phyloP scores from a whole-genome alignment of 2,113 vertebrate genomes.

The Rhinopithecus roxellana region DNA sequence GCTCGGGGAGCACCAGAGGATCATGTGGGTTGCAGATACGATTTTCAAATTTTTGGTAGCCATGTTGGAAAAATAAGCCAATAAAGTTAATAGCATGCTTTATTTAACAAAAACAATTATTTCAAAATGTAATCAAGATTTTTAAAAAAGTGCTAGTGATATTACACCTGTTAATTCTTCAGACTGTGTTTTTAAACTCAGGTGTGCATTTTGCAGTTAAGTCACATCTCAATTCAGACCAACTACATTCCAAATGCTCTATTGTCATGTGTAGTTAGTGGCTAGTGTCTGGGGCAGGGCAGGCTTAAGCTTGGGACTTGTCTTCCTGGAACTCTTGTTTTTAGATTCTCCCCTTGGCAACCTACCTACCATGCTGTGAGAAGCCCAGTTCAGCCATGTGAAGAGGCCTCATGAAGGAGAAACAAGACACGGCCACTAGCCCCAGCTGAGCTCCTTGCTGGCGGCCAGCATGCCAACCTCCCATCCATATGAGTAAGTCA shows the following conservation, averaged over 20 bases:
- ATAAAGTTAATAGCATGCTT: not conserved
- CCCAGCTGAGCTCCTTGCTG: not conserved
- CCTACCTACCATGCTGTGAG: accelerated
- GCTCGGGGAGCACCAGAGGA: too few relatives aligned
- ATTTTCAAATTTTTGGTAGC: not conserved
- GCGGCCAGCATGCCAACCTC: not conserved
- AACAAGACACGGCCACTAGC: not conserved
- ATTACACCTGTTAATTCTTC: not conserved
- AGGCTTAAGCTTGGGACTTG: not conserved
- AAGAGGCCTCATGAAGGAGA: not conserved
- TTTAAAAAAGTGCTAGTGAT: not conserved
- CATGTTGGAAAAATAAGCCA: not conserved
- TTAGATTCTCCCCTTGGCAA: not conserved
- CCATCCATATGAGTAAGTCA: not conserved
- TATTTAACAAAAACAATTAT: not conserved
- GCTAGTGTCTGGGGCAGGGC: not conserved
- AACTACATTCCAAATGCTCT: not conserved
- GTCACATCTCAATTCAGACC: not conserved
- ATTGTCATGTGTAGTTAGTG: accelerated
- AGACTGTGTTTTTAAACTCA: not conserved
- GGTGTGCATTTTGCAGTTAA: not conserved
- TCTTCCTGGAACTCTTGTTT: not conserved
- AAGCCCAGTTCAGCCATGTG: not conserved
- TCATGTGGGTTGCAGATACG: not conserved
- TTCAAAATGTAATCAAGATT: not conserved